phyloP scores from a whole-genome alignment of 1,140 invertebrate species.

The Drosophila pallidifrons region DNA sequence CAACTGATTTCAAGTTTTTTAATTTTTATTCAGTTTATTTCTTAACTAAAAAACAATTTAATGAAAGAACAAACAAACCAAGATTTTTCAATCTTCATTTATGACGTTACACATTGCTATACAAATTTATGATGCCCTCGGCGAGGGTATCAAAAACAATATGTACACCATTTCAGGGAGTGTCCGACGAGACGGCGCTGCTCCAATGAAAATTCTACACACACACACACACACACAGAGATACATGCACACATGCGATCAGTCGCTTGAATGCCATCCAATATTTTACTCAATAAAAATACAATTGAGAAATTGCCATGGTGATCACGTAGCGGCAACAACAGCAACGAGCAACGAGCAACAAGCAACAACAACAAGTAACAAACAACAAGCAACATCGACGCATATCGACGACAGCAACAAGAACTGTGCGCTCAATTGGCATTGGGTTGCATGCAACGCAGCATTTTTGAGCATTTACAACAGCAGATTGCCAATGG shows the following conservation, averaged over 20 bases:
- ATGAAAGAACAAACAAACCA: too few species aligned
- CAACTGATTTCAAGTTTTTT: too few species aligned
- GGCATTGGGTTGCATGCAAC: constrained; percentile 45
- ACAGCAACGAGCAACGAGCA: constrained; percentile 10
- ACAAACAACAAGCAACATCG: neutral
- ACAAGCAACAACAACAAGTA: constrained; percentile 24
- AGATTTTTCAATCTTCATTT: too few species aligned
- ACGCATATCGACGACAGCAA: neutral
- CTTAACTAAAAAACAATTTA: too few species aligned
- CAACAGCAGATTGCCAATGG: constrained; percentile 36
- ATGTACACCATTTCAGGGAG: constrained; percentile 47
- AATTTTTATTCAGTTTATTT: too few species aligned
- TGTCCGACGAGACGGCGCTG: constrained; percentile 57
- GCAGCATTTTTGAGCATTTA: constrained; percentile 17
- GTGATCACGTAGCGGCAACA: constrained; percentile 69
- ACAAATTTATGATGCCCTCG: neutral
- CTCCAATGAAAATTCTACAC: constrained; percentile 70
- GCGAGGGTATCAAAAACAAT: constrained; percentile 26
- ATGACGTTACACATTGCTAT: neutral
- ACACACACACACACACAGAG: constrained; percentile 37
- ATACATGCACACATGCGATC: constrained; percentile 29
- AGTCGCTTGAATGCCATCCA: constrained; percentile 63
- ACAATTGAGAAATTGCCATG: constrained; percentile 77
- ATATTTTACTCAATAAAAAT: constrained; percentile 77
- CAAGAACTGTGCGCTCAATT: constrained; percentile 44